A percentile compares a stretch with the other conserved stretches of the same genome.
These are phyloP conservation scores for Andricus grossulariae DNA, from an alignment of 1,140 invertebrate genomes.

Conservation along the genomic window DNA sequence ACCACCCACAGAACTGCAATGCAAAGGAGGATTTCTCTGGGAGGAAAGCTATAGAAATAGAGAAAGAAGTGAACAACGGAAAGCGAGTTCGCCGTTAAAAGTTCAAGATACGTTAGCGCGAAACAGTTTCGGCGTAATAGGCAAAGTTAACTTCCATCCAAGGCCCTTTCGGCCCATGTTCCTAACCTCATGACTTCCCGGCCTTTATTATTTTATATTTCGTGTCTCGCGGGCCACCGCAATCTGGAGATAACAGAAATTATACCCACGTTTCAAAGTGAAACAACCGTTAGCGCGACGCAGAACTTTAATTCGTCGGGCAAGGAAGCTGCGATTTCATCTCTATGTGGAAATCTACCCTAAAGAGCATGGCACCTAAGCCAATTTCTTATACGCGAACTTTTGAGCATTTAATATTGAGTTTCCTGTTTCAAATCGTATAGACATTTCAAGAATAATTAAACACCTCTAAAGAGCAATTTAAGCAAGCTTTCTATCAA, in stretches of 20 bases:
- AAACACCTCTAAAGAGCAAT: background rate
- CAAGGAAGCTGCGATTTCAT: slow-evolving; percentile 57
- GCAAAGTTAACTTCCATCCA: slow-evolving; percentile 63
- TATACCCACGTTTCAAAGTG: slow-evolving; percentile 66
- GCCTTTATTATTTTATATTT: slow-evolving; percentile 75
- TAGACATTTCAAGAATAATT: background rate
- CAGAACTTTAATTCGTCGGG: slow-evolving; percentile 67
- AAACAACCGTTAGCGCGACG: slow-evolving; percentile 70
- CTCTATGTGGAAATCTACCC: slow-evolving; percentile 45
- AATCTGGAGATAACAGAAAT: slow-evolving; percentile 72
- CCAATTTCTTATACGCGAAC: background rate
- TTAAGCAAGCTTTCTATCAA: background rate
- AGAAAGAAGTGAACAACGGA: slow-evolving; percentile 31
- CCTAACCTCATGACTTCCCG: slow-evolving; percentile 32
- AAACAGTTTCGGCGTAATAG: slow-evolving; percentile 72
- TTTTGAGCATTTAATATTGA: background rate
- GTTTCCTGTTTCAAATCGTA: background rate
- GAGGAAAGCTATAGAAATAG: slow-evolving; percentile 37
- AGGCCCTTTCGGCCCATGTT: slow-evolving; percentile 27
- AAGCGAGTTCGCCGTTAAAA: slow-evolving; percentile 65
- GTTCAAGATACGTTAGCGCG: slow-evolving; percentile 70
- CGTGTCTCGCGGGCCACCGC: slow-evolving; percentile 57
- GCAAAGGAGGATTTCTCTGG: background rate
- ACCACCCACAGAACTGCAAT: background rate
- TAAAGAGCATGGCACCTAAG: background rate